These are phyloP conservation scores for Pomatostomus ruficeps DNA, from an alignment of 2,113 vertebrate species.

Conservation along the genomic window DNA sequence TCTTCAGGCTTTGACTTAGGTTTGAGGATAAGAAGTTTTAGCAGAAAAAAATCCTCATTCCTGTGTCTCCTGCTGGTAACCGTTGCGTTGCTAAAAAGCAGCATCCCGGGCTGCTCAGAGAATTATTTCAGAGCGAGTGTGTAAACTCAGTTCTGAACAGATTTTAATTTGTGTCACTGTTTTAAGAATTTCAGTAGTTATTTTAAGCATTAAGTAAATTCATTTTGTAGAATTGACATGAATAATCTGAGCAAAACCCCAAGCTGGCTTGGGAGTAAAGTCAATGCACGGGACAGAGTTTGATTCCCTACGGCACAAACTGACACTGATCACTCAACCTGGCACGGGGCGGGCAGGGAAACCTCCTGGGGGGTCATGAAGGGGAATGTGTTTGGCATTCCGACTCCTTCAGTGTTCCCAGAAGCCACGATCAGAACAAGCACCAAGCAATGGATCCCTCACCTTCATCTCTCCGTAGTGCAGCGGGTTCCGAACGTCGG, in stretches of 20 bases:
- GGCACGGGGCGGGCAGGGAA: neutral
- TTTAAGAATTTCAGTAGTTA: neutral
- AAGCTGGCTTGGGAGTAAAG: neutral
- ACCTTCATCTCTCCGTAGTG: slow-evolving; percentile 94
- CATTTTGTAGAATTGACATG: neutral
- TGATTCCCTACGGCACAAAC: neutral
- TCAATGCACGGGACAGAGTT: neutral
- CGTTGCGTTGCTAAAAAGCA: neutral
- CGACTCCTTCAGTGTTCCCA: neutral
- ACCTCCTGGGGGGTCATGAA: neutral
- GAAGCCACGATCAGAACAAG: neutral
- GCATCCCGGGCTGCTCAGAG: neutral
- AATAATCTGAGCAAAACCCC: neutral
- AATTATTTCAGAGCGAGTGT: neutral
- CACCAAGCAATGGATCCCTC: neutral
- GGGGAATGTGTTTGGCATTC: neutral
- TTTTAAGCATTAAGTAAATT: neutral
- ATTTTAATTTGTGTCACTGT: neutral
- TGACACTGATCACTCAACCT: neutral
- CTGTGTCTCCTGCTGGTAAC: neutral
- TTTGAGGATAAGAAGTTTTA: slow-evolving; percentile 8
- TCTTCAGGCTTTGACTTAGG: neutral
- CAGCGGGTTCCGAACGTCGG: slow-evolving; percentile 83
- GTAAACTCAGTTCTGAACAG: neutral
- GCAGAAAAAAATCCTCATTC: neutral